These are phyloP conservation scores for Tachina lurida DNA, from an alignment of 2,888 invertebrate species.

Conservation along the genomic window DNA sequence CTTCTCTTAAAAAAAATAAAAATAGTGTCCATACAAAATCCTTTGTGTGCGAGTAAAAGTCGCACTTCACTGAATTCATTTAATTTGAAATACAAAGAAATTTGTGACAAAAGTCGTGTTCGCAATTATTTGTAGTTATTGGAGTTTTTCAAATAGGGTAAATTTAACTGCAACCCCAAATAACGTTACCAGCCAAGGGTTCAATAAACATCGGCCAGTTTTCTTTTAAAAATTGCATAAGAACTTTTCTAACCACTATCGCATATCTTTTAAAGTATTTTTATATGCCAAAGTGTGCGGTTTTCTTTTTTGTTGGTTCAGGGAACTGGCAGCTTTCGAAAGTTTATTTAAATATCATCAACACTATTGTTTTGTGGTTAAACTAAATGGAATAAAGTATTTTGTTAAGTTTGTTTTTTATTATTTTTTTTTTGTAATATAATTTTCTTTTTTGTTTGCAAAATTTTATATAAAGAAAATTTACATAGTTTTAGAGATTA, in stretches of 20 bases:
- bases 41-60: no score
- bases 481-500: slow-evolving; percentile 71
- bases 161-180: no score
- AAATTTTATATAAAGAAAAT: slow-evolving; percentile 67
- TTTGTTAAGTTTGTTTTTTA: slow-evolving; percentile 63
- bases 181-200: no score
- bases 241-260: not conserved
- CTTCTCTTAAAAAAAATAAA: no score
- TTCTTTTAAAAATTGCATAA: no score
- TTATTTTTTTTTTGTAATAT: not conserved
- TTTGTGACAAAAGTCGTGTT: no score
- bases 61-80: no score
- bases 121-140: no score
- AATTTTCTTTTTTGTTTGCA: slow-evolving; percentile 8
- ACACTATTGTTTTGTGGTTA: slow-evolving; percentile 71
- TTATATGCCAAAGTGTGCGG: slow-evolving; percentile 8
- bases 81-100: no score
- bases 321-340: slow-evolving; percentile 48
- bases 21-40: no score
- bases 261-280: not conserved
- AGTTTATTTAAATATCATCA: slow-evolving; percentile 71
- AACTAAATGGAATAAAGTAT: slow-evolving; percentile 70
- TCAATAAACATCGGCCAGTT: no score
- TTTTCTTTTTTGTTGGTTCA: not conserved
- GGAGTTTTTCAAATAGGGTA: no score